phyloP scores from a whole-genome alignment of 2,888 invertebrate genomes.

The Drosophila trichaetosa region DNA sequence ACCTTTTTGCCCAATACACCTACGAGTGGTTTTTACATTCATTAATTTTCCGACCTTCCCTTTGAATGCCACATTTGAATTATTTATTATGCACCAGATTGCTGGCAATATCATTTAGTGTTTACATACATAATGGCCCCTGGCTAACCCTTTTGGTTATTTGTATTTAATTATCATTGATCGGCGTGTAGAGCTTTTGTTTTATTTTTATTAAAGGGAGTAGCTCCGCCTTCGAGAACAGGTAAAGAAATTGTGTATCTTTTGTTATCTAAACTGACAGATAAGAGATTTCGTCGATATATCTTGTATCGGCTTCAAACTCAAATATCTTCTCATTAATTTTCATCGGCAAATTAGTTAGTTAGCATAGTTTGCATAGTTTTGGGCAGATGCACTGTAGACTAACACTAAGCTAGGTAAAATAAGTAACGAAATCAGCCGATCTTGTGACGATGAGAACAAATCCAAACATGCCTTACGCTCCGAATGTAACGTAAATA shows the following conservation, averaged over 20 bases:
- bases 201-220: background rate
- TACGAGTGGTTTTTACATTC: conserved; percentile 59
- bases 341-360: background rate
- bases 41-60: conserved; percentile 59
- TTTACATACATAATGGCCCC: conserved; percentile 10
- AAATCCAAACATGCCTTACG: background rate
- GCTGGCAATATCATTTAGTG: conserved; percentile 18
- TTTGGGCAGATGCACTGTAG: background rate
- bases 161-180: background rate
- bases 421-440: background rate
- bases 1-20: conserved; percentile 56
- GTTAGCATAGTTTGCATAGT: background rate
- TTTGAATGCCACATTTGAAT: conserved; percentile 41
- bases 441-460: background rate
- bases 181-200: background rate
- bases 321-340: background rate
- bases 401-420: background rate
- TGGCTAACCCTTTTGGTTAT: background rate
- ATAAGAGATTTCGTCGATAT: background rate
- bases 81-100: conserved; percentile 30
- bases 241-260: background rate
- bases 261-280: background rate
- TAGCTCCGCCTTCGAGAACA: background rate
- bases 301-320: background rate
- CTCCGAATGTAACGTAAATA: background rate